phyloP scores from a whole-genome alignment of 2,797 vertebrate species.

The Pangasius djambal region DNA sequence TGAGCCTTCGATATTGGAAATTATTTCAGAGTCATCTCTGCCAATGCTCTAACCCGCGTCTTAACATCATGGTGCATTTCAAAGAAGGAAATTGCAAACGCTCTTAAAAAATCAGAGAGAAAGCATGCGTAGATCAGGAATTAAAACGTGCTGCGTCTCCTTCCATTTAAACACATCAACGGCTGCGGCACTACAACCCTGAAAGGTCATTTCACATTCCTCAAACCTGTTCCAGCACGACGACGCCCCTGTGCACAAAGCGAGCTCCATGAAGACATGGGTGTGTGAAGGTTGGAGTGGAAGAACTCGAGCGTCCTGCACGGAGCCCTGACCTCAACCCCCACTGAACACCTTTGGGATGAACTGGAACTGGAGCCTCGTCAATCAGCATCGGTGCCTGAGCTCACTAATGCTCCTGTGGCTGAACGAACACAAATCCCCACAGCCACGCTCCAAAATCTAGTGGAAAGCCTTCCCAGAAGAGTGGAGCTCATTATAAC shows the following conservation, averaged over 20 bases:
- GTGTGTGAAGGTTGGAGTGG: neutral
- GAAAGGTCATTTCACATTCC: neutral
- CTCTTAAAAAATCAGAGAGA: neutral
- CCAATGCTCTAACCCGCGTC: slow-evolving; percentile 21
- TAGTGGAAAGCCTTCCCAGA: neutral
- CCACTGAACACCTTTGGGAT: neutral
- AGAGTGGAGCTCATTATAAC: neutral
- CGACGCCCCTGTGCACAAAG: too few species aligned
- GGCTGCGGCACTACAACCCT: too few species aligned
- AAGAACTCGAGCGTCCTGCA: neutral
- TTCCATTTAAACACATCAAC: too few species aligned
- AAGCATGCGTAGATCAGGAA: too few species aligned
- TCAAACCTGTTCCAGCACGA: neutral
- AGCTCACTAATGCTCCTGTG: neutral
- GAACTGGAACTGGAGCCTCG: neutral
- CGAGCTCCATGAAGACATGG: neutral
- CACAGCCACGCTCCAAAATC: neutral
- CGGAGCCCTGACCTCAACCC: neutral
- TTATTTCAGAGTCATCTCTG: slow-evolving; percentile 47
- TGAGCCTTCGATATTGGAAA: slow-evolving; percentile 39
- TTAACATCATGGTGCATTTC: slow-evolving; percentile 7
- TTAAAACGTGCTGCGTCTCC: neutral
- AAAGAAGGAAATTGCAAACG: slow-evolving; percentile 32
- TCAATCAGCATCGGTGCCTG: neutral
- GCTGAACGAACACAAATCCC: neutral